These are phyloP conservation scores for Oncorhynchus mykiss DNA, from an alignment of 2,113 vertebrate species.

Conservation along the genomic window DNA sequence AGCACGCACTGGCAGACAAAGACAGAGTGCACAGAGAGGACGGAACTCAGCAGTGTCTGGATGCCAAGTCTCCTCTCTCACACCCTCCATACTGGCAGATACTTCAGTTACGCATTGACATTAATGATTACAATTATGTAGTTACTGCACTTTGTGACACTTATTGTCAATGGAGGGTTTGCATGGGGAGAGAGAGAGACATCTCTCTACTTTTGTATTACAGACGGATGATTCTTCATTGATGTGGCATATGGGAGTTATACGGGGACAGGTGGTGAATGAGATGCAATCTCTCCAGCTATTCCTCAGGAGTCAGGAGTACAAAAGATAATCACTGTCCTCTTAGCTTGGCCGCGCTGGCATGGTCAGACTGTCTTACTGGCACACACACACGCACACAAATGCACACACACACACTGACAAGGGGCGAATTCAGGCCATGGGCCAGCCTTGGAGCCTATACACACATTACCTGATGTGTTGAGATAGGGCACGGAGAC, in stretches of 20 bases:
- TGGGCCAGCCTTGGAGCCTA: background rate
- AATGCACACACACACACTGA: conserved; percentile 2
- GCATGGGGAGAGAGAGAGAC: no score
- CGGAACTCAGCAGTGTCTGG: background rate
- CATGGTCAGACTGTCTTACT: background rate
- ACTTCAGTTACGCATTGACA: background rate
- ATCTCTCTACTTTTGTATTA: no score
- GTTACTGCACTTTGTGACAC: background rate
- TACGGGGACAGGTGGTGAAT: background rate
- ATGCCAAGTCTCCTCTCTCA: background rate
- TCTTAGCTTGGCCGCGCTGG: background rate
- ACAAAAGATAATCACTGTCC: background rate
- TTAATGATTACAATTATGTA: background rate
- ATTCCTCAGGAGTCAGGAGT: background rate
- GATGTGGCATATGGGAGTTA: background rate
- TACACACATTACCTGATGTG: background rate
- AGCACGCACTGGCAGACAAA: background rate
- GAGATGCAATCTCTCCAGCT: background rate
- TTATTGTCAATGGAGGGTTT: background rate
- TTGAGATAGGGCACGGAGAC: background rate
- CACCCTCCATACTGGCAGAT: background rate
- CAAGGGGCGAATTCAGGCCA: background rate
- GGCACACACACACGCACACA: background rate
- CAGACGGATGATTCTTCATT: no score
- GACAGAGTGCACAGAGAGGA: background rate